phyloP scores from a whole-genome alignment of 2,888 invertebrate genomes.

The Cetonia aurata region DNA sequence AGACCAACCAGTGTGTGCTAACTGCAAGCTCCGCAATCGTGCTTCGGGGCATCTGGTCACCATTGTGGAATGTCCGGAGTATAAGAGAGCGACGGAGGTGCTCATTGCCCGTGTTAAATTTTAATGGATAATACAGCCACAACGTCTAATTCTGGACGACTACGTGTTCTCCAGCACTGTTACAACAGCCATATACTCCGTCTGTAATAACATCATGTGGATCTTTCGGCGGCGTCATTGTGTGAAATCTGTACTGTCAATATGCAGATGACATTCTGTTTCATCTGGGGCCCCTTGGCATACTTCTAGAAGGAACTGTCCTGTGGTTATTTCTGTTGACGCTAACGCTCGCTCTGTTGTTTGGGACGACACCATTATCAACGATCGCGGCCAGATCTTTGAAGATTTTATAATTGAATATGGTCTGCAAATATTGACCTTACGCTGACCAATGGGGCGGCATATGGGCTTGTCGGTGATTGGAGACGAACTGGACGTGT shows the following conservation, averaged over 20 bases:
- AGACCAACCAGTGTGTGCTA: not conserved
- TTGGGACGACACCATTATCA: not conserved
- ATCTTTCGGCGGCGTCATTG: too few species aligned
- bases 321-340: not conserved
- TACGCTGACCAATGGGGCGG: not conserved
- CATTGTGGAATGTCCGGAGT: not conserved
- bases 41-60: not conserved
- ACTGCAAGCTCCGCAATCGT: not conserved
- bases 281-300: too few species aligned
- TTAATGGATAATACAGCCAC: not conserved
- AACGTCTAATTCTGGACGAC: too few species aligned
- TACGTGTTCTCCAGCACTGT: not conserved
- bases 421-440: not conserved
- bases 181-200: slow-evolving; percentile 1
- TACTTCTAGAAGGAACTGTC: not conserved
- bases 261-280: not conserved
- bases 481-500: not conserved
- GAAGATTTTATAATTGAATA: not conserved
- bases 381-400: not conserved
- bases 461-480: not conserved
- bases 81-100: not conserved
- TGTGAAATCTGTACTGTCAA: too few species aligned
- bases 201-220: too few species aligned
- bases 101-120: not conserved
- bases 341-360: not conserved